Base-by-base conservation (phyloP, 2,113 vertebrate species). In the Otocyon megalotis region DNA sequence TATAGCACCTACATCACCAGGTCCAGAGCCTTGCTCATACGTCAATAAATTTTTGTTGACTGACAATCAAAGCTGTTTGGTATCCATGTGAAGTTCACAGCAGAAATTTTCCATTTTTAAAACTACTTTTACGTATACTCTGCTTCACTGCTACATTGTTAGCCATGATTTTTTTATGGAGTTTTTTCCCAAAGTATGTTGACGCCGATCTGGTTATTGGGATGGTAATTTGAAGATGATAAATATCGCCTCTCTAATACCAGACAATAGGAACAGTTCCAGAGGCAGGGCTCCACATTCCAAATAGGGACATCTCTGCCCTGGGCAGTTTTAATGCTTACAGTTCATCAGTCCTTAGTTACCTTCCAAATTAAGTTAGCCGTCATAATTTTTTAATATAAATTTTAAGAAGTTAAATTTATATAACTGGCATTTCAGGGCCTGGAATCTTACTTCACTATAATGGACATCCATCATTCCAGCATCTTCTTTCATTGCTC, bases 391-490 rank as follows among this genome's bases (percentile, higher is more conserved):
- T 93, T 96, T 71, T 65, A 81, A 96, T 85, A 88, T 96, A 97
- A 82, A 95, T 95, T 80, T 76, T 90, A 91, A 91, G 26, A 69
- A 90, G 81, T 35, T 62, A 87, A 28, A 63, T 37, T 86, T 82
- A 22, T 87, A 2, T 35, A 93, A 82, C 63, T 74, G 82, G 58
- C 72, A 86, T 76, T 67, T 8, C 0, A 86, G n/a, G 71, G 17
- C 77, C 32, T 69, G 50, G 56, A 82, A 77, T 87, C 94, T 98
- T 97, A 99, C 99, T 99, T 99, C 99, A 50, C 99, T 99, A 97
- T 99, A 99, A 98, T 99, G 99, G 6, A 99, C 99, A 65, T 99
- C 99, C 98, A 99, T 99, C 99, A 99, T 99, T 71, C 99, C 99
- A 0, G 99, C 99, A 90, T 99, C 99, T 98, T 99, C 99, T 96